Conservation (phyloP, 2,888 invertebrate genomes). For the Caenorhabditis sp. region DNA sequence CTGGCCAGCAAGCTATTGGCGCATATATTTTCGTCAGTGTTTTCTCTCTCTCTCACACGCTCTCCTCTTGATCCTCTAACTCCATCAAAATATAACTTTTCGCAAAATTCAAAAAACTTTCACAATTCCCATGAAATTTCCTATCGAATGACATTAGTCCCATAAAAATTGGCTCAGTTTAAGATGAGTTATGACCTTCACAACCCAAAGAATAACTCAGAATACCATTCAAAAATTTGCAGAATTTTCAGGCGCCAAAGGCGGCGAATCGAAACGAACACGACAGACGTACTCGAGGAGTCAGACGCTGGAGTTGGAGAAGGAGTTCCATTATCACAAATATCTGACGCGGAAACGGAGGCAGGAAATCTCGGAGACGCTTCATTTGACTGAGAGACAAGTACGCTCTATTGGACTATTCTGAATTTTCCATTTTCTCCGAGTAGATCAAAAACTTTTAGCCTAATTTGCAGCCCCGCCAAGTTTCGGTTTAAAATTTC, state of each 20-base stretch:
- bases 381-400: constrained; percentile 82
- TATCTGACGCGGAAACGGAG: constrained; percentile 81
- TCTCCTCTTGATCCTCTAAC: no score
- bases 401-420: constrained; percentile 51
- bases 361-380: constrained; percentile 81
- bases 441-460: background rate
- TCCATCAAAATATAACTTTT: no score
- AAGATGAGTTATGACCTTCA: no score
- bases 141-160: no score
- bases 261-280: constrained; percentile 80
- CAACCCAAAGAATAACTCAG: no score
- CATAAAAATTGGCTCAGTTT: no score
- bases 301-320: constrained; percentile 82
- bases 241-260: constrained; percentile 48
- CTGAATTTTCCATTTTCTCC: background rate
- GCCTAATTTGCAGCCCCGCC: no score
- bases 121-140: background rate
- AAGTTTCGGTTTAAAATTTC: no score
- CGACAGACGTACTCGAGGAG: constrained; percentile 82
- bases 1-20: no score
- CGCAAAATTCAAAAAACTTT: no score
- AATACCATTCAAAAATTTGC: background rate
- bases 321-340: constrained; percentile 82
- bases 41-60: no score
- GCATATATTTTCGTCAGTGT: no score